Evolutionary conservation across 2,797 vertebrate species (phyloP).

Genomic region (Aselliscus stoliczkanus): DNA sequence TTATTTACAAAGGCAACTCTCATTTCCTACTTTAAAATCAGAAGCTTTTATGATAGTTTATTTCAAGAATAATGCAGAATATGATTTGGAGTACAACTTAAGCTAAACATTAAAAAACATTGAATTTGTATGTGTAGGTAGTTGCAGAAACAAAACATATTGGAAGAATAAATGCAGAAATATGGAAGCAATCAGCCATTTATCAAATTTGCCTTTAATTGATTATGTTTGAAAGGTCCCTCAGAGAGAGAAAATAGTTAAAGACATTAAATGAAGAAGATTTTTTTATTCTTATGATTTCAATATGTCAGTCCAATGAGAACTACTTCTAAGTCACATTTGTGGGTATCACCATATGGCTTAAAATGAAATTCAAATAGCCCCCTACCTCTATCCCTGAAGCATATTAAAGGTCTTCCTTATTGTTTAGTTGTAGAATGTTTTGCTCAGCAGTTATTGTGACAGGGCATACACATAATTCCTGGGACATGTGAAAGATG

Average conservation of each 20-base stretch:
- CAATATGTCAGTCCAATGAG: background rate
- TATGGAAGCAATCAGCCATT: background rate
- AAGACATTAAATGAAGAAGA: background rate
- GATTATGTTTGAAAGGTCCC: background rate
- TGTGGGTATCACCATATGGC: background rate
- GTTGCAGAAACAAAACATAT: background rate
- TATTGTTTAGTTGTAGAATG: background rate
- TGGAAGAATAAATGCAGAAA: background rate
- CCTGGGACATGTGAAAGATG: background rate
- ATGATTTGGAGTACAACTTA: background rate
- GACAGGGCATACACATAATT: background rate
- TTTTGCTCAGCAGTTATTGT: background rate
- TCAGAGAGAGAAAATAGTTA: background rate
- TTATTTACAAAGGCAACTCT: background rate
- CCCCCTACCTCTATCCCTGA: background rate
- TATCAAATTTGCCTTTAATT: background rate
- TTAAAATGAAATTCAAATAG: background rate
- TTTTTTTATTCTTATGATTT: background rate
- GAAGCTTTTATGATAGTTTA: background rate
- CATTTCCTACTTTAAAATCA: background rate
- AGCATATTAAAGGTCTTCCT: background rate
- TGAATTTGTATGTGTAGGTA: background rate
- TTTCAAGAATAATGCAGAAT: background rate
- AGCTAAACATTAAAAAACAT: background rate
- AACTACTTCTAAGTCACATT: background rate